Evolutionary conservation across 2,797 vertebrate species (phyloP), one percentile per base, ranked within the genome.

Genomic region (Smutsia gigantea): DNA sequence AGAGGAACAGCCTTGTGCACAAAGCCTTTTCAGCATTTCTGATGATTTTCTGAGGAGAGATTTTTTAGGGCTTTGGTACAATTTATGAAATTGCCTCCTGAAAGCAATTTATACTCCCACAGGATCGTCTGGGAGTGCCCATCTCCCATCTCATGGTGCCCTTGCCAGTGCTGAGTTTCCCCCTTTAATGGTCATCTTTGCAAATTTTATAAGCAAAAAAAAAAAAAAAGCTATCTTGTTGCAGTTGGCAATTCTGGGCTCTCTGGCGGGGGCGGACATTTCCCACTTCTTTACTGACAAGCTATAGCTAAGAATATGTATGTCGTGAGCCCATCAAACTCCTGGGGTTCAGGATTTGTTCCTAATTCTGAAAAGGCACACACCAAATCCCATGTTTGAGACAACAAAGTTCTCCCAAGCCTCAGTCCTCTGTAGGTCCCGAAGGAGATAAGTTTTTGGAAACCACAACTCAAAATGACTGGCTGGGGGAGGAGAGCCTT

Each of bases 41-140:
- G 61, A 14, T 71, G 64, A 77, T 93, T 92, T 94, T 93, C 79
- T 34, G 49, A 81, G 87, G 69, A 96, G 51, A 75, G 72, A 64
- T 55, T 93, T 46, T 94, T 90, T 57, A 90, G 92, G 72, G n/a
- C 74, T 92, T 96, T 91, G 81, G 81, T 77, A 64, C 31, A 95
- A 85, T 97, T 97, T 96, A 75, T 90, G 93, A 85, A 95, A 92
- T 85, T 92, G 81, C 75, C 64, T 96, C 79, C 93, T 82, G 84
- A 85, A 96, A 90, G 93, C 55, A 42, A 87, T 87, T 85, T 55
- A 19, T 21, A 8, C 55, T 86, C 77, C 71, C 51, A 34, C 13
- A 0, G 57, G n/a, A 2, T 49, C 3, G 27, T 79, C 85, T 59
- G 92, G 63, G 88, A 64, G 61, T 0, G 46, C 12, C 10, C 49